Evolutionary conservation across 1,140 invertebrate genomes (phyloP).

Genomic region (Panagrolaimus sp.): DNA sequence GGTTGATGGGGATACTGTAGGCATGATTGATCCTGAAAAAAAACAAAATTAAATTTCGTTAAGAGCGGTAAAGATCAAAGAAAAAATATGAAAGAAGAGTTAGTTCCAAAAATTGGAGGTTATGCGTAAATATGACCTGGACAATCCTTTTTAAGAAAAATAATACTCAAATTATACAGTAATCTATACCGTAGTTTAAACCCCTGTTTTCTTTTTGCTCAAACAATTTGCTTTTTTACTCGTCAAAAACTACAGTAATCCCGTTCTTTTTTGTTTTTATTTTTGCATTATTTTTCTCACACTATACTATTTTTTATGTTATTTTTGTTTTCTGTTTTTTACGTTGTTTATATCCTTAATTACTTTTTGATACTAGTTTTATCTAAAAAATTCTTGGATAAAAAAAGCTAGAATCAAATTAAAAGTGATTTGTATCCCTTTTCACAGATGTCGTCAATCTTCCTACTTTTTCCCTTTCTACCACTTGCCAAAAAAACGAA

Average conservation of each 20-base stretch:
- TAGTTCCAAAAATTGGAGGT: no score
- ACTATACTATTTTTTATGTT: not conserved
- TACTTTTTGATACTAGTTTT: not conserved
- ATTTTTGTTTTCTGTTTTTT: not conserved
- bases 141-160: no score
- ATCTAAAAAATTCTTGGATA: not conserved
- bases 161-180: no score
- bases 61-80: no score
- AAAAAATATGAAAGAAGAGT: no score
- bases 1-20: not conserved
- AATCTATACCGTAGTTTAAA: no score
- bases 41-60: no score
- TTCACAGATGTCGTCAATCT: not conserved
- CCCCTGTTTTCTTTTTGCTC: no score
- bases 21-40: not conserved
- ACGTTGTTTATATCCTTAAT: not conserved
- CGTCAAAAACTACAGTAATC: no score
- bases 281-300: not conserved
- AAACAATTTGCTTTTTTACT: no score
- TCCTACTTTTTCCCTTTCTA: not conserved
- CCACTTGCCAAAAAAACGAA: not conserved
- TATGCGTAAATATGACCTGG: no score
- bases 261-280: not conserved
- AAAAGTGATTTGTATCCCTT: not conserved
- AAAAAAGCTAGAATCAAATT: no score